Conservation (phyloP, 2,797 vertebrate genomes). For the Melopsittacus undulatus region DNA sequence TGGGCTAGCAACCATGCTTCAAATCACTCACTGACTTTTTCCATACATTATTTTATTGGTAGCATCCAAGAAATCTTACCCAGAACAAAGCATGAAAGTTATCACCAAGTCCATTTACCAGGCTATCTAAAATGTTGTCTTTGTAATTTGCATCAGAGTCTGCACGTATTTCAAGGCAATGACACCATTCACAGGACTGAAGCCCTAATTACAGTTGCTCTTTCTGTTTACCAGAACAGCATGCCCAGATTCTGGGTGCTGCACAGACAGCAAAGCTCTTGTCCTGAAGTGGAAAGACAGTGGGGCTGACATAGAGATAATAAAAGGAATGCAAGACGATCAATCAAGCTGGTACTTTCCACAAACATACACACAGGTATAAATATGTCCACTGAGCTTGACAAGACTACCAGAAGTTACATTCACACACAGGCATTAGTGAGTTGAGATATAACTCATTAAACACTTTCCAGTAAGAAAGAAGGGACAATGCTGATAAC, state of each 20-base stretch:
- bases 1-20: background rate
- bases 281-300: background rate
- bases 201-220: background rate
- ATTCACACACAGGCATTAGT: background rate
- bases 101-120: background rate
- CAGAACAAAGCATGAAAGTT: background rate
- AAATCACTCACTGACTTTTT: background rate
- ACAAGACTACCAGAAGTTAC: background rate
- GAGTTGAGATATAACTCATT: background rate
- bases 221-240: background rate
- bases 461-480: background rate
- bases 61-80: background rate
- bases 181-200: fast-evolving
- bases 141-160: background rate
- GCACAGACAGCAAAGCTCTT: background rate
- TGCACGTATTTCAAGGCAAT: background rate
- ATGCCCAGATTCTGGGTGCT: background rate
- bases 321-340: background rate
- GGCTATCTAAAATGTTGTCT: background rate
- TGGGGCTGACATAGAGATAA: background rate
- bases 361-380: background rate
- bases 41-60: background rate
- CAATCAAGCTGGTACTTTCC: background rate
- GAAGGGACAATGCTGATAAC: background rate
- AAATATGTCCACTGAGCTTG: background rate